Evolutionary conservation across 2,797 vertebrate species (phyloP).

Genomic region (Antennarius maculatus): DNA sequence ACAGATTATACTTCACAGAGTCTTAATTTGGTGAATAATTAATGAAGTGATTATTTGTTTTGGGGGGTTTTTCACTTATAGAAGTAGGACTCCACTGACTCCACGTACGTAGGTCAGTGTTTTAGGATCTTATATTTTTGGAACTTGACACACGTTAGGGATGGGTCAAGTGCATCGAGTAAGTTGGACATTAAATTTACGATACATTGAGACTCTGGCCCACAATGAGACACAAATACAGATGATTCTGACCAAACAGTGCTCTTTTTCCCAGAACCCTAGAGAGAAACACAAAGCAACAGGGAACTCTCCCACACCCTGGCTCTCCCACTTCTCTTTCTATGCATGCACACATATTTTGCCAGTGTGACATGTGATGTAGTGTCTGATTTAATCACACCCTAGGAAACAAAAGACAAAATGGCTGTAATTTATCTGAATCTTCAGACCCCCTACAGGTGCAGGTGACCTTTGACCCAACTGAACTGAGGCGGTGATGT

Average conservation of each 20-base stretch:
- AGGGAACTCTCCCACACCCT: constrained; percentile 54
- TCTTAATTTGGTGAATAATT: no score
- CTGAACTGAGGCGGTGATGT: constrained; percentile 9
- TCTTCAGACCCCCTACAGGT: constrained; percentile 38
- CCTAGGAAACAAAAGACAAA: constrained; percentile 52
- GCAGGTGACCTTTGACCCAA: constrained; percentile 33
- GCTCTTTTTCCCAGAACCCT: constrained; percentile 51
- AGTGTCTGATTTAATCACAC: constrained; percentile 59
- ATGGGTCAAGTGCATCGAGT: neutral
- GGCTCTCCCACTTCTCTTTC: constrained; percentile 33
- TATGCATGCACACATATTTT: constrained; percentile 30
- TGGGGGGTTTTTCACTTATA: neutral
- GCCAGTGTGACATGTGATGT: constrained; percentile 48
- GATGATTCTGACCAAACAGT: constrained; percentile 51
- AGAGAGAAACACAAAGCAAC: constrained; percentile 63
- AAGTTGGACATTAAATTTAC: neutral
- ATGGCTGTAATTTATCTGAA: constrained; percentile 40
- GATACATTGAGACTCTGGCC: constrained; percentile 10
- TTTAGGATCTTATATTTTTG: neutral
- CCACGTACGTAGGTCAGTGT: neutral
- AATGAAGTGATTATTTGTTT: no score
- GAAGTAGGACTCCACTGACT: neutral
- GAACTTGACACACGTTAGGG: neutral
- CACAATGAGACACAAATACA: constrained; percentile 31
- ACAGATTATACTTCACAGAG: neutral